A percentile compares a stretch with the other conserved stretches of the same genome.
phyloP scores from a whole-genome alignment of 2,888 invertebrate species.

The Acheta domesticus region DNA sequence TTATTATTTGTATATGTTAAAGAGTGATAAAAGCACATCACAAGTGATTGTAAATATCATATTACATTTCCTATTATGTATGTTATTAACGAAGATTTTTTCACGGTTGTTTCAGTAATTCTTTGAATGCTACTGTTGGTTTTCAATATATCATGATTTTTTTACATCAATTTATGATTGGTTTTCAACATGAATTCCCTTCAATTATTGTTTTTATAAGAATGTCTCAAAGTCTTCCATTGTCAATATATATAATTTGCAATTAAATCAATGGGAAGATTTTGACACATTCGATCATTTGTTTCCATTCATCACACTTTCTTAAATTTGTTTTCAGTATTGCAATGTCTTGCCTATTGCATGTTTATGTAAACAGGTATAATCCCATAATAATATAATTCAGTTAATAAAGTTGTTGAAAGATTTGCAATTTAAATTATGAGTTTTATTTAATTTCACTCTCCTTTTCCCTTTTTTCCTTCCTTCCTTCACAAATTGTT shows the following conservation, averaged over 20 bases:
- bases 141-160: slow-evolving; percentile 11
- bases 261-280: background rate
- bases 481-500: too few species aligned
- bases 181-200: background rate
- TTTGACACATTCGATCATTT: background rate
- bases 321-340: slow-evolving; percentile 10
- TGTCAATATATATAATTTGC: too few species aligned
- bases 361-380: background rate
- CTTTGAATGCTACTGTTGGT: background rate
- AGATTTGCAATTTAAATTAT: slow-evolving; percentile 20
- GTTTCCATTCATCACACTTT: background rate
- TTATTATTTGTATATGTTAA: background rate
- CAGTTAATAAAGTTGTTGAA: slow-evolving; percentile 27
- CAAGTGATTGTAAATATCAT: slow-evolving; percentile 20
- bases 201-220: too few species aligned
- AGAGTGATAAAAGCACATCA: background rate
- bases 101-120: background rate
- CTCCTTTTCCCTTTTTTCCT: too few species aligned
- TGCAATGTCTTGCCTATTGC: slow-evolving; percentile 21
- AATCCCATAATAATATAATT: background rate
- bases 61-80: slow-evolving; percentile 9
- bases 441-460: too few species aligned
- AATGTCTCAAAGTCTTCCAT: too few species aligned
- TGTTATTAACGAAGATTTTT: slow-evolving; percentile 19
- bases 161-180: background rate